These are phyloP conservation scores for Dicentrarchus labrax DNA, from an alignment of 2,113 vertebrate genomes.

Conservation along the genomic window DNA sequence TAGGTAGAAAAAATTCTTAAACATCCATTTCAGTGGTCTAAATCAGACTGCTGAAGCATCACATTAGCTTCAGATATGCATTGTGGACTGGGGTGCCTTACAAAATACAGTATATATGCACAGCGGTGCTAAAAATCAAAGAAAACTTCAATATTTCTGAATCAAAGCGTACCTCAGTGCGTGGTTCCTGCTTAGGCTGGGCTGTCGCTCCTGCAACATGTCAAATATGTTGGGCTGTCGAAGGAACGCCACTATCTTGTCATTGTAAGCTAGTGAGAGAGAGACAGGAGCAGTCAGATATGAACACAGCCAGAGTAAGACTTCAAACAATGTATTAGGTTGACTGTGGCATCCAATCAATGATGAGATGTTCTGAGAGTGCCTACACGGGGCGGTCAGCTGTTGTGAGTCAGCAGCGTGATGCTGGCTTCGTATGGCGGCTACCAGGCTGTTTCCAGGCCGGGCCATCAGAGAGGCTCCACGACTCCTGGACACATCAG, in stretches of 20 bases:
- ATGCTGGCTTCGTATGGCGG: constrained; percentile 93
- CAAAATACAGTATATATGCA: too few relatives aligned
- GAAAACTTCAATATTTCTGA: neutral
- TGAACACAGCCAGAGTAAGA: neutral
- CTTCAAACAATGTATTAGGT: neutral
- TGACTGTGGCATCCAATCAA: neutral
- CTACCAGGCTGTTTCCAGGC: constrained; percentile 92
- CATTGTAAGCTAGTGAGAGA: constrained; percentile 92
- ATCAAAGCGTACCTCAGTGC: constrained; percentile 88
- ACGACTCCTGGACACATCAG: constrained; percentile 95
- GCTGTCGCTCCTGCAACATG: constrained; percentile 96
- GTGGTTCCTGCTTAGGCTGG: constrained; percentile 94
- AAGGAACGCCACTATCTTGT: constrained; percentile 98
- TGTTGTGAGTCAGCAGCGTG: constrained; percentile 88
- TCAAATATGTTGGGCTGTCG: constrained; percentile 98
- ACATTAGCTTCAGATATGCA: too few relatives aligned
- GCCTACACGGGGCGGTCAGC: constrained; percentile 79
- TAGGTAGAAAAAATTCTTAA: too few relatives aligned
- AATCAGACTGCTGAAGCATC: too few relatives aligned
- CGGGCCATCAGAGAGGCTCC: constrained; percentile 90
- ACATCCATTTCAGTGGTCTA: too few relatives aligned
- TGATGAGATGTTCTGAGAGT: neutral
- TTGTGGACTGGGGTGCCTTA: too few relatives aligned
- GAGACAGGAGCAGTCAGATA: neutral
- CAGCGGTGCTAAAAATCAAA: too few relatives aligned